These are phyloP conservation scores for Microcebus ravelobensis DNA, from an alignment of 2,113 vertebrate genomes.

Conservation along the genomic window DNA sequence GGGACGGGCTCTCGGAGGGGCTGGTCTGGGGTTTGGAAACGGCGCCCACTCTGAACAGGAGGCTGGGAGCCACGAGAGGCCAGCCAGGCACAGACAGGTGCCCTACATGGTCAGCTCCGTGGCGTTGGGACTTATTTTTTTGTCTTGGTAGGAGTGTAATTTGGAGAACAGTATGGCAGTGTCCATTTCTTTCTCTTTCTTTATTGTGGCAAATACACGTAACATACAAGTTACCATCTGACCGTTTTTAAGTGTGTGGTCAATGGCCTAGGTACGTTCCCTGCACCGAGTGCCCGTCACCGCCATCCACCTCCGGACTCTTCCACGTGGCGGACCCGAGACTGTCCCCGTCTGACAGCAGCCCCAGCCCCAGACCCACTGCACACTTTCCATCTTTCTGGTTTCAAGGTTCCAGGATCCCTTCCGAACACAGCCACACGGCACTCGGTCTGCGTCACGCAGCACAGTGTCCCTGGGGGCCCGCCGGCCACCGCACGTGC, in stretches of 20 bases:
- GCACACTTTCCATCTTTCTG: not conserved
- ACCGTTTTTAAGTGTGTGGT: rapidly evolving
- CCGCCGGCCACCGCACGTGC: too few relatives aligned
- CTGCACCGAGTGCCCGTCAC: rapidly evolving
- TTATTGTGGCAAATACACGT: rapidly evolving
- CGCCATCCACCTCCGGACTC: not conserved
- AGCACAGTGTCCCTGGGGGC: not conserved
- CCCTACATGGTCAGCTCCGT: rapidly evolving
- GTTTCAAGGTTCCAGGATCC: too few relatives aligned
- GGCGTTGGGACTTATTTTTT: rapidly evolving
- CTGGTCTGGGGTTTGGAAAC: not conserved
- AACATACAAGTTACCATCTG: not conserved
- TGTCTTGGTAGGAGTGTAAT: too few relatives aligned
- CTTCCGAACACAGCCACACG: rapidly evolving
- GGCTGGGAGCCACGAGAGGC: not conserved
- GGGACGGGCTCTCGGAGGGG: not conserved
- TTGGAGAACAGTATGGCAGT: not conserved
- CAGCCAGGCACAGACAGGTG: not conserved
- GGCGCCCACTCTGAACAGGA: not conserved
- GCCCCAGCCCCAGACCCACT: too few relatives aligned
- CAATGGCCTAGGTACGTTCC: not conserved
- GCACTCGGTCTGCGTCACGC: not conserved
- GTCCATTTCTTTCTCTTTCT: not conserved
- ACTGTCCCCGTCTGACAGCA: not conserved
- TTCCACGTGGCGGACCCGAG: not conserved